Percentiles rank a stretch among this genome's conserved stretches.
Conservation (phyloP, 2,113 vertebrate genomes). For the Sinocyclocheilus rhinocerous region DNA sequence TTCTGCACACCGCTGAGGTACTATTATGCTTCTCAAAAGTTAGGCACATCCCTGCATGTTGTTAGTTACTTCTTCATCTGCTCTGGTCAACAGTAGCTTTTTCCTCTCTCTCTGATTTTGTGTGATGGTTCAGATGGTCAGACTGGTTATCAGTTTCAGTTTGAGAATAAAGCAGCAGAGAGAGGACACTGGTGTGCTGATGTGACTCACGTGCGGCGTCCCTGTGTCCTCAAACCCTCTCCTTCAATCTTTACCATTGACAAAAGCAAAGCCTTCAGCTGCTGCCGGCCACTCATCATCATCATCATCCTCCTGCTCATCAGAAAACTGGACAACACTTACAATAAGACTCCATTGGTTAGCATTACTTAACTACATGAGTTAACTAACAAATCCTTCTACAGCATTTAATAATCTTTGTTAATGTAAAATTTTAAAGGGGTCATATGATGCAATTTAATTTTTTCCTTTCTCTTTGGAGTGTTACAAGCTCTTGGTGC, state of each 20-base stretch:
- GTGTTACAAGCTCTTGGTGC: too few species aligned
- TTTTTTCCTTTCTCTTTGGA: too few species aligned
- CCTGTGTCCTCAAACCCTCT: not conserved
- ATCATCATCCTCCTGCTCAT: too few species aligned
- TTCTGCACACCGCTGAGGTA: too few species aligned
- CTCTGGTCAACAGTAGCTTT: not conserved
- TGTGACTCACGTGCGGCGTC: not conserved
- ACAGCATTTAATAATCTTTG: too few species aligned
- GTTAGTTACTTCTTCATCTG: not conserved
- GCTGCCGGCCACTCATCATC: too few species aligned
- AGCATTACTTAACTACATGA: not conserved
- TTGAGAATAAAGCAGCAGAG: not conserved
- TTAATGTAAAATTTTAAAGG: too few species aligned
- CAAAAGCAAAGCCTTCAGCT: too few species aligned
- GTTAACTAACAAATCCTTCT: not conserved
- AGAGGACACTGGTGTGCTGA: not conserved
- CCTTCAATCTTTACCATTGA: constrained; percentile 22
- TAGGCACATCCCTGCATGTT: too few species aligned
- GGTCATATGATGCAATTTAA: too few species aligned
- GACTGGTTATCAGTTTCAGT: not conserved
- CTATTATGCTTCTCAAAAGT: not conserved
- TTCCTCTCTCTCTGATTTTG: not conserved
- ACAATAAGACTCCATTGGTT: not conserved
- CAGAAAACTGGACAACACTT: not conserved
- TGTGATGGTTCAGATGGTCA: not conserved